Conservation (phyloP, 1,140 invertebrate species). For the Cherax quadricarinatus region DNA sequence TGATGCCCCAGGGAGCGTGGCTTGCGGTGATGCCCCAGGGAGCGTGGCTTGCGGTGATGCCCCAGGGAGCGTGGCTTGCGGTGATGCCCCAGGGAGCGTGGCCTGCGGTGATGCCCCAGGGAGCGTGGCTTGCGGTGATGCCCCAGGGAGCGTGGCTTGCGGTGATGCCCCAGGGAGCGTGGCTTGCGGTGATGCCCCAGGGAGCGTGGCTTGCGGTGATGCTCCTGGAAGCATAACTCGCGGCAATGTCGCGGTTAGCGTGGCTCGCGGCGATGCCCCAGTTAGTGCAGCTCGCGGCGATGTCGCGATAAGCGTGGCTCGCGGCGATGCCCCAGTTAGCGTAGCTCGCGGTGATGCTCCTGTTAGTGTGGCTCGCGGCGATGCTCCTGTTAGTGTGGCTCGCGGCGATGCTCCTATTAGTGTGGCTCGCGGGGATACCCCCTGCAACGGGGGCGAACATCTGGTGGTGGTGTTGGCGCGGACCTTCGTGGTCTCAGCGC, state of each 20-base stretch:
- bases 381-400: background rate
- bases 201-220: background rate
- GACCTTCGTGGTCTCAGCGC: slow-evolving; percentile 45
- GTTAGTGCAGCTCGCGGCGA: background rate
- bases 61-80: background rate
- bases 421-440: background rate
- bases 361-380: background rate
- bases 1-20: background rate
- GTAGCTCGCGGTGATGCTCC: too few relatives aligned
- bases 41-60: too few relatives aligned
- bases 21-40: background rate
- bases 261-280: too few relatives aligned
- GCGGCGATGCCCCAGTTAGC: background rate
- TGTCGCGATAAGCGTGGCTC: too few relatives aligned
- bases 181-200: background rate
- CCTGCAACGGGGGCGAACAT: background rate
- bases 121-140: background rate
- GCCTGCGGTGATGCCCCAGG: slow-evolving; percentile 1
- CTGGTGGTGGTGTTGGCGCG: slow-evolving; percentile 43
- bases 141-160: too few relatives aligned
- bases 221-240: too few relatives aligned
- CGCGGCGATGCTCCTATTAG: too few relatives aligned
- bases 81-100: background rate
- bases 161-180: too few relatives aligned
- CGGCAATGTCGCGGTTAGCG: background rate